Conservation (phyloP, 1,140 invertebrate genomes). For the Sweltsa coloradensis region DNA sequence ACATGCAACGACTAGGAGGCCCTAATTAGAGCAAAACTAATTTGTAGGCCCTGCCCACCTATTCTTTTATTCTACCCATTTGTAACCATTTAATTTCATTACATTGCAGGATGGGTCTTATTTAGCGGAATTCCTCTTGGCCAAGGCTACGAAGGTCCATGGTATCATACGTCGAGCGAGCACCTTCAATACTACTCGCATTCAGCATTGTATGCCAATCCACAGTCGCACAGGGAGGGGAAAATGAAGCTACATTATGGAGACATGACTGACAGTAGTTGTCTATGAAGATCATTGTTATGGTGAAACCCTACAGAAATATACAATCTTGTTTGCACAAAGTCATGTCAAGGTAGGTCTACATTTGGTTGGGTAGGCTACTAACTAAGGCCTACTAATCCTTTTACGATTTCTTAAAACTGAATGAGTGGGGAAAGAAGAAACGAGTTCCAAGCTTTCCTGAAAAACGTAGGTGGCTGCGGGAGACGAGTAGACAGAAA, state of each 20-base stretch:
- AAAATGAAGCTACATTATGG: conserved; percentile 96
- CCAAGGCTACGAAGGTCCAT: conserved; percentile 93
- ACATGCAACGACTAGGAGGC: too few relatives aligned
- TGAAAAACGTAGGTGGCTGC: too few relatives aligned
- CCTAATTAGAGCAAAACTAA: too few relatives aligned
- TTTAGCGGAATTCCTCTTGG: conserved; percentile 87
- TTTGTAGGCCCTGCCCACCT: too few relatives aligned
- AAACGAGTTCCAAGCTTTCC: too few relatives aligned
- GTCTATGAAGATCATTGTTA: conserved; percentile 87
- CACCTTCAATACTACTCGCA: conserved; percentile 92
- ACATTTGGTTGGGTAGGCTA: too few relatives aligned
- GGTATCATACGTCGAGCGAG: conserved; percentile 90
- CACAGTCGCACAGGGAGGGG: conserved; percentile 66
- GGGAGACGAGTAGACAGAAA: too few relatives aligned
- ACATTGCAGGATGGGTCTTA: conserved; percentile 94
- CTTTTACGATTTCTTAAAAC: too few relatives aligned
- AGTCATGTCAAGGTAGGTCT: conserved; percentile 93
- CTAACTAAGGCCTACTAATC: too few relatives aligned
- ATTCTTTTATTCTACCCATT: too few relatives aligned
- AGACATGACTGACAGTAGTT: conserved; percentile 96
- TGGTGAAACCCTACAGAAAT: conserved; percentile 82
- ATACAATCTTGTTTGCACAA: conserved; percentile 97
- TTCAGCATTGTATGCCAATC: conserved; percentile 93
- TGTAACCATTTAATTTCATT: conserved; percentile 10
- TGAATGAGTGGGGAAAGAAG: too few relatives aligned